Percentiles rank a stretch among this genome's conserved stretches.
These are phyloP conservation scores for Oreochromis grahami DNA, from an alignment of 2,797 vertebrate genomes.

Conservation along the genomic window DNA sequence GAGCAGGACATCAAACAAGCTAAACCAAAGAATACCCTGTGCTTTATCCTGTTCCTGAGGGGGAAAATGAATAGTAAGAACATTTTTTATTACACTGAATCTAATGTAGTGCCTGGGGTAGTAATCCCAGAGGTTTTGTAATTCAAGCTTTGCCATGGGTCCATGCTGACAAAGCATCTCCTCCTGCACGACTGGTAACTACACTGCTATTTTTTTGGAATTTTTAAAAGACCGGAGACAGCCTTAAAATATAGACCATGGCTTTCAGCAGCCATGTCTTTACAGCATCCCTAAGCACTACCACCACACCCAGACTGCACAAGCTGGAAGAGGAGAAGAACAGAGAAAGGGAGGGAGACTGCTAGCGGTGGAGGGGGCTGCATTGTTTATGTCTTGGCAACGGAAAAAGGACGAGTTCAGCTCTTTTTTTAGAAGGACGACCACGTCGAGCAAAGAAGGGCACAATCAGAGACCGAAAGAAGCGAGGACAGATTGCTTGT, in stretches of 20 bases:
- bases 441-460: constrained; percentile 12
- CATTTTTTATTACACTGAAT: constrained; percentile 14
- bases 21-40: background rate
- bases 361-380: constrained; percentile 22
- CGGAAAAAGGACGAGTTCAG: constrained; percentile 63
- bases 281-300: constrained; percentile 23
- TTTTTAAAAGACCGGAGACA: background rate
- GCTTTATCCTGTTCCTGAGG: background rate
- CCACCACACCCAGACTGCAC: constrained; percentile 65
- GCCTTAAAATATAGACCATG: constrained; percentile 9
- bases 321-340: constrained; percentile 10
- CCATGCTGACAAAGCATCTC: constrained; percentile 45
- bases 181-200: background rate
- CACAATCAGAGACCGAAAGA: background rate
- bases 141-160: constrained; percentile 1
- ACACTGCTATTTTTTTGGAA: background rate
- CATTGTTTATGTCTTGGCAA: constrained; percentile 64
- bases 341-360: background rate
- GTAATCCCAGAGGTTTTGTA: constrained; percentile 13
- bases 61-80: background rate
- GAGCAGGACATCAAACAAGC: background rate
- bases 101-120: constrained; percentile 17
- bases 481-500: background rate
- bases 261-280: constrained; percentile 19
- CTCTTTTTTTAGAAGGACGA: constrained; percentile 45